Base-by-base conservation (phyloP, 2,113 vertebrate genomes). In the Syngnathus typhle region DNA sequence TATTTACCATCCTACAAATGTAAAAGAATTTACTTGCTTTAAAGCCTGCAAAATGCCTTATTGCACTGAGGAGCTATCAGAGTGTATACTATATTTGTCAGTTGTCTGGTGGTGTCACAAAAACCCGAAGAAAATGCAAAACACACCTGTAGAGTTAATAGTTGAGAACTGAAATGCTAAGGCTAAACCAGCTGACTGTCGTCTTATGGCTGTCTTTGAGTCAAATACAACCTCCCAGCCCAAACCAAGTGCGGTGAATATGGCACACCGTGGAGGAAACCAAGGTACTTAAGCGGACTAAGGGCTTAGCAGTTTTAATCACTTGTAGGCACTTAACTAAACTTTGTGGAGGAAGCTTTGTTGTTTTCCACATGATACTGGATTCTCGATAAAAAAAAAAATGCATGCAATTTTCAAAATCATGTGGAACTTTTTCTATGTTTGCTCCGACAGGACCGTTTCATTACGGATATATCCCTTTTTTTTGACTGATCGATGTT, bases 221-320 rank as follows among this genome's bases (percentile, higher is more conserved):
- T 71, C 67, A 77, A 44, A 74, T 70, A 68, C 52, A 32, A 67
- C 67, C 75, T 9, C 27, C 18, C 46, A 7, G 1, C 36, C 68
- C 71, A 51, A 82, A 78, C 70, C 76, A 41, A 71, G 79, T 43
- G 36, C 73, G 44, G 65, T 39, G 78, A 82, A 89, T 82, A 87
- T 83, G 84, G 62, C 46, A 64, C 72, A 65, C 66, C 10, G 60
- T 41, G 7, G 63, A 84, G 84, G 70, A 84, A 77, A 65, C 64
- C 74, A 19, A 82, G 88, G 84, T 87, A 75, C 83, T 88, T 84
- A 87, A 5, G 71, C 70, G 73, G 58, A 74, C 78, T 79, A 73
- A 73, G 69, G 73, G 67, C 75, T 85, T 85, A 83, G 77, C 83
- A 39, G 65, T 66, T 75, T 78, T 82, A 87, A 89, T 85, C 78